A percentile compares a stretch with the other conserved stretches of the same genome.
phyloP scores from a whole-genome alignment of 1,140 invertebrate species.

The Adelges cooleyi region DNA sequence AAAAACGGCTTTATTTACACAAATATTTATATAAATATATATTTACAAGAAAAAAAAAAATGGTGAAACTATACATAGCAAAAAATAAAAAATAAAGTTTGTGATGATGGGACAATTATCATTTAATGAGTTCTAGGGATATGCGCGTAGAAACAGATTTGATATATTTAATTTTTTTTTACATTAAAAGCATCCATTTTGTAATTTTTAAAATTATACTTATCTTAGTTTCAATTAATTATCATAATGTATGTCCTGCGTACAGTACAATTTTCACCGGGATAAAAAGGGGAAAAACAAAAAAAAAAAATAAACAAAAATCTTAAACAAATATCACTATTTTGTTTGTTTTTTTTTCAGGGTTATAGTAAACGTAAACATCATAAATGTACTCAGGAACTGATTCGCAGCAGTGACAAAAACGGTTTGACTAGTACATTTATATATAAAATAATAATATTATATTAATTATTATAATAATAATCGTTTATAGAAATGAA shows the following conservation, averaged over 20 bases:
- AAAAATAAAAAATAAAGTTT: slow-evolving; percentile 9
- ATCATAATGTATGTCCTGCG: neutral
- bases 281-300: neutral
- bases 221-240: neutral
- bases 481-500: slow-evolving; percentile 1
- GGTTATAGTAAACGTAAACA: slow-evolving; percentile 13
- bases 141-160: neutral
- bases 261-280: slow-evolving; percentile 4
- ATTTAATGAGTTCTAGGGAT: slow-evolving; percentile 10
- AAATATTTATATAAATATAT: slow-evolving; percentile 23
- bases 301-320: neutral
- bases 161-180: too few species aligned
- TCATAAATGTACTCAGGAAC: slow-evolving; percentile 29
- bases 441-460: slow-evolving; percentile 6
- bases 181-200: slow-evolving; percentile 2
- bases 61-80: slow-evolving; percentile 26
- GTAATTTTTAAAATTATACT: neutral
- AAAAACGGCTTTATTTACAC: slow-evolving; percentile 4
- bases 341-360: too few species aligned
- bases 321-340: neutral
- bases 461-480: neutral
- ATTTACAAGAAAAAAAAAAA: slow-evolving; percentile 13
- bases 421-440: slow-evolving; percentile 28
- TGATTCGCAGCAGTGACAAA: slow-evolving; percentile 20
- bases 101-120: slow-evolving; percentile 25